phyloP scores from a whole-genome alignment of 2,888 invertebrate species.

The Crematogaster levior region DNA sequence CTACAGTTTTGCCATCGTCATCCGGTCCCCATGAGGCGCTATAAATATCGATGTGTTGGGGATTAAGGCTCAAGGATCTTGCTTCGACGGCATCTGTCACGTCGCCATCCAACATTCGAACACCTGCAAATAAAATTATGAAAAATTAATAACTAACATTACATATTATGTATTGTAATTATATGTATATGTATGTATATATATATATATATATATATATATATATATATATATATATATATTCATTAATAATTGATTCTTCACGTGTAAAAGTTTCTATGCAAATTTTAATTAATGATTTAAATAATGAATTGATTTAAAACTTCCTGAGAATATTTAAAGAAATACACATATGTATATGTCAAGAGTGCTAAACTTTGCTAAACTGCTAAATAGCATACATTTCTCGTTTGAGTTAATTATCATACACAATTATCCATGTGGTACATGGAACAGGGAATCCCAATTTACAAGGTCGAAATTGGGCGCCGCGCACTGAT shows the following conservation, averaged over 20 bases:
- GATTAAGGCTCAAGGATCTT: conserved; percentile 95
- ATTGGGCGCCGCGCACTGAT: conserved; percentile 20
- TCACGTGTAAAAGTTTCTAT: not conserved
- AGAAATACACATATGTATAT: not conserved
- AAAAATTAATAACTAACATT: not conserved
- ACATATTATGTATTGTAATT: not conserved
- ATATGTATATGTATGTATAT: too few species aligned
- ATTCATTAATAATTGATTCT: not conserved
- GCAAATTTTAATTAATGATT: not conserved
- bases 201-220: too few species aligned
- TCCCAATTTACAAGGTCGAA: conserved; percentile 45
- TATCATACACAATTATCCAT: conserved; percentile 20
- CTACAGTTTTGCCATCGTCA: conserved; percentile 99
- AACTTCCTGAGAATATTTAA: not conserved
- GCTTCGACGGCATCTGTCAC: conserved; percentile 99
- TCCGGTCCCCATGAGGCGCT: conserved; percentile 99
- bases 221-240: too few species aligned
- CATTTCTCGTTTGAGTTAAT: conserved; percentile 30
- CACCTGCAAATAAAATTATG: conserved; percentile 87
- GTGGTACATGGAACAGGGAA: not conserved
- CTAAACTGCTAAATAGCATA: not conserved
- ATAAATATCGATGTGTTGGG: conserved; percentile 99
- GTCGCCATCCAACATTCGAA: conserved; percentile 99
- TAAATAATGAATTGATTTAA: not conserved
- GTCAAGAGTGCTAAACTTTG: not conserved